phyloP scores from a whole-genome alignment of 2,888 invertebrate genomes.

The Diaprepes abbreviatus region DNA sequence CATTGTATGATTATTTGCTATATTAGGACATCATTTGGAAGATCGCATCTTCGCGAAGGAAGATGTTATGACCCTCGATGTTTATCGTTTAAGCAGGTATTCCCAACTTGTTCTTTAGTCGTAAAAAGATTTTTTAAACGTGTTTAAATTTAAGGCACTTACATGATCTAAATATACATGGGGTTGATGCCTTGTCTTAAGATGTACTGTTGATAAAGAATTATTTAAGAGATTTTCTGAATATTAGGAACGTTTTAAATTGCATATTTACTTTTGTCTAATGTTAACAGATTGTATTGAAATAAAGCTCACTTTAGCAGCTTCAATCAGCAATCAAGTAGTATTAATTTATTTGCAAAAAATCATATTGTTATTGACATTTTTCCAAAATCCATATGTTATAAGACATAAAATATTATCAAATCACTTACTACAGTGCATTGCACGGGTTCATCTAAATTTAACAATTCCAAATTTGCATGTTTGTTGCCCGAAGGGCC shows the following conservation, averaged over 20 bases:
- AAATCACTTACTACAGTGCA: slow-evolving; percentile 7
- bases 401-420: neutral
- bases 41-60: slow-evolving; percentile 40
- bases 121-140: slow-evolving; percentile 31
- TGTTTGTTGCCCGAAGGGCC: slow-evolving; percentile 31
- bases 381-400: too few species aligned
- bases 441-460: slow-evolving; percentile 31
- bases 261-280: too few species aligned
- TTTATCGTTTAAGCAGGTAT: slow-evolving; percentile 42
- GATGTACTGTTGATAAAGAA: too few species aligned
- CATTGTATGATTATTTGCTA: slow-evolving; percentile 38
- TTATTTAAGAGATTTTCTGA: too few species aligned
- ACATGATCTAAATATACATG: slow-evolving; percentile 39
- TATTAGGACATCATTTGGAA: slow-evolving; percentile 38
- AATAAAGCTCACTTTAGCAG: too few species aligned
- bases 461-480: slow-evolving; percentile 43
- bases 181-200: neutral
- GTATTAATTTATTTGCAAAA: too few species aligned
- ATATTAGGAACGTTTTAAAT: too few species aligned
- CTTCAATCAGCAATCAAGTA: too few species aligned
- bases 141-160: slow-evolving; percentile 34
- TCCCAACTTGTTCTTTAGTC: slow-evolving; percentile 36
- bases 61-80: slow-evolving; percentile 41
- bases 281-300: too few species aligned
- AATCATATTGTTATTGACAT: too few species aligned